Base-by-base conservation (phyloP, 2,113 vertebrate species). In the Gymnarchus niloticus region DNA sequence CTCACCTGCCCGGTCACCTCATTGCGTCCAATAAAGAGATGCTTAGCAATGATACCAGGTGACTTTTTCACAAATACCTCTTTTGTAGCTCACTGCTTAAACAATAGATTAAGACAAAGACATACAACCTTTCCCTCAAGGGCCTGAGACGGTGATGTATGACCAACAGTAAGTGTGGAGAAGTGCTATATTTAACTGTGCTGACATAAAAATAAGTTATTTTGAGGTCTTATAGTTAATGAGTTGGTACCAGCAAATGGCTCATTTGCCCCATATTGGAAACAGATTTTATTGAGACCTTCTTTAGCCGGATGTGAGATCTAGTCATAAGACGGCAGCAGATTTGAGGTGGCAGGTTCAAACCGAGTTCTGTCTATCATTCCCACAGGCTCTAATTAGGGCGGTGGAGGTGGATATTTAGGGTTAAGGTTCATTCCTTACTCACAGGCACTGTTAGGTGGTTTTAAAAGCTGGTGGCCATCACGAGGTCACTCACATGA, bases 201-300 rank as follows among this genome's bases (percentile, higher is more conserved):
- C 48, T 82, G 28, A 17, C 28, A 61, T 49, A 65, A 56, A 84
- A 19, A 84, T n/a, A 1, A 19, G 44, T 46, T 46, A 28, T n/a
- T 65, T 84, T 82, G 56, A 54, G 48, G 80, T 54, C 25, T 33
- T 82, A 10, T 48, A 84, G n/a, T 49, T 46, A 61, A 37, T 81
- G 19, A 12, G 28, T 73, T 44, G 7, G 21, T 25, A 23, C 21
- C 57, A 48, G 37, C 25, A 14, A 28, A 65, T 33, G n/a, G 3
- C 17, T 57, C 41, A 46, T n/a, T 14, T 28, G 46, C 25, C n/a
- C 37, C 44, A 49, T 46, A 69, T 19, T 12, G 28, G 61, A 1
- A 81, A 51, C 48, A 21, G 12, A 8, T 37, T 25, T 33, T 28
- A 28, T 28, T 21, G 19, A 6, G 19, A 4, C 28, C 44, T 28